Evolutionary conservation across 2,113 vertebrate genomes (phyloP).

Genomic region (Syrrhaptes paradoxus): DNA sequence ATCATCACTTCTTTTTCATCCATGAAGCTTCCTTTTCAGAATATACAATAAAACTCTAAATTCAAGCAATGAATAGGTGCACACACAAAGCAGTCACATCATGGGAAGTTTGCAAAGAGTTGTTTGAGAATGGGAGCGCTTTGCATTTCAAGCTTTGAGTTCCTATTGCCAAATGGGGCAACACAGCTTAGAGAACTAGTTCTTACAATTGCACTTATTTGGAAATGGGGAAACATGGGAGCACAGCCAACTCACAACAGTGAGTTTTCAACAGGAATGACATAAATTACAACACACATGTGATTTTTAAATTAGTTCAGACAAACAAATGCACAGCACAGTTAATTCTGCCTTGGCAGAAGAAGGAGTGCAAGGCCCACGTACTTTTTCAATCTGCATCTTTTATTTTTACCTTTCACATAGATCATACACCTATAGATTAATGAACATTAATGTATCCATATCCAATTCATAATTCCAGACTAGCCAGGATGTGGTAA

Average conservation of each 20-base stretch:
- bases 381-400: background rate
- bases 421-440: background rate
- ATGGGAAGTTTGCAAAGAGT: background rate
- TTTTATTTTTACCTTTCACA: background rate
- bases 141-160: background rate
- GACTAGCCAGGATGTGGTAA: background rate
- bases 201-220: background rate
- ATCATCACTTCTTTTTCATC: conserved; percentile 60
- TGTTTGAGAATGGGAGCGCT: background rate
- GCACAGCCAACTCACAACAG: background rate
- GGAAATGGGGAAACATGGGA: background rate
- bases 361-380: background rate
- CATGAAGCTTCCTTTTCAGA: background rate
- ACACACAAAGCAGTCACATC: background rate
- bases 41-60: conserved; percentile 14
- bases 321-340: background rate
- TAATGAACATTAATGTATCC: background rate
- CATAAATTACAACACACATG: background rate
- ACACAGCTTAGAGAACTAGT: background rate
- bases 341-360: background rate
- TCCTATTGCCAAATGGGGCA: background rate
- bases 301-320: background rate
- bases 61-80: background rate
- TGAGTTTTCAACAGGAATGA: background rate
- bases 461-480: background rate